phyloP scores from a whole-genome alignment of 1,140 invertebrate species.

The Thaumetopoea pityocampa region DNA sequence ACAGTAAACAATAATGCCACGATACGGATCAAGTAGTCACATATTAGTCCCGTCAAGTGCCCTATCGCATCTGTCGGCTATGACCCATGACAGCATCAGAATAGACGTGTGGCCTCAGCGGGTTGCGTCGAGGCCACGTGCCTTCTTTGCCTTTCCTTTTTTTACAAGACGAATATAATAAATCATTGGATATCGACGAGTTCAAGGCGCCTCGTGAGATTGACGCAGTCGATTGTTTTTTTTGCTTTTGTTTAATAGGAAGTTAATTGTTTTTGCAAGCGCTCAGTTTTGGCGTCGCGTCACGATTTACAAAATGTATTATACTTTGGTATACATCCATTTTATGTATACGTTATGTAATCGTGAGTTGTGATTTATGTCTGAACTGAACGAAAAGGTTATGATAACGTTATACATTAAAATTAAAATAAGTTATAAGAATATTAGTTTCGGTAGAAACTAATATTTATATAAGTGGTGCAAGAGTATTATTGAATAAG shows the following conservation, averaged over 20 bases:
- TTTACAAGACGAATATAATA: conserved; percentile 20
- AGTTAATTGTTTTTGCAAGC: conserved; percentile 5
- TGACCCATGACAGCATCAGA: conserved; percentile 42
- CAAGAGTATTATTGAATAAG: no score
- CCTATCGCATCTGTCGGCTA: conserved; percentile 54
- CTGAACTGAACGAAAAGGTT: no score
- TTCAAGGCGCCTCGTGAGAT: conserved; percentile 21
- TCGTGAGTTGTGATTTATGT: no score
- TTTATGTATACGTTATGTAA: no score
- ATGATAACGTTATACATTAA: no score
- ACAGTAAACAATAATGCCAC: neutral
- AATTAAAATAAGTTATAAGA: no score
- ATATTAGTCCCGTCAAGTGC: conserved; percentile 12
- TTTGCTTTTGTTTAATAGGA: conserved; percentile 14
- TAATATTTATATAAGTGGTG: no score
- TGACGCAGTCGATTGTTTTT: conserved; percentile 21
- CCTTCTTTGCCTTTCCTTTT: conserved; percentile 27
- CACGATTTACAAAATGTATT: neutral
- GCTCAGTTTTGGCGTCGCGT: neutral
- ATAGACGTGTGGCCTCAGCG: conserved; percentile 51
- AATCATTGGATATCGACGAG: conserved; percentile 23
- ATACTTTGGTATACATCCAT: no score
- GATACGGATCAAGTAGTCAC: conserved; percentile 6
- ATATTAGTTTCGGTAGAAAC: no score
- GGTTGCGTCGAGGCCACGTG: conserved; percentile 38